Base-by-base conservation (phyloP, 2,797 vertebrate genomes). In the Tangara arthus region DNA sequence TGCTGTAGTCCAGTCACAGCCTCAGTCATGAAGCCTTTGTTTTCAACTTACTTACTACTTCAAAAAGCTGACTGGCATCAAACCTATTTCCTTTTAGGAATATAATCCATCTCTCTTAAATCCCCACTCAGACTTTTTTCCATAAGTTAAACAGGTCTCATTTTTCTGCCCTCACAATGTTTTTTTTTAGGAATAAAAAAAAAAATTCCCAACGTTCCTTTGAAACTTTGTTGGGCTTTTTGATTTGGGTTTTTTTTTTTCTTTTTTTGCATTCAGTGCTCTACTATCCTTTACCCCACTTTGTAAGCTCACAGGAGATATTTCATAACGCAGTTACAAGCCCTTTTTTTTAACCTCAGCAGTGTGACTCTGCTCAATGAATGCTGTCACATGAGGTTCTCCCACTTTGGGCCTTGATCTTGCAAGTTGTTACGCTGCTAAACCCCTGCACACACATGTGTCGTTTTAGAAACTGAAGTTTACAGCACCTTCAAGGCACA, bases 1-100 rank as follows among this genome's bases (percentile, higher is more conserved):
- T 87, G 92, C 89, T 95, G 89, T 35, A 94, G 92, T 91, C 89
- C 77, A 64, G 92, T 55, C 83, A 94, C 77, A 86, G 92, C 70
- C 92, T 96, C 89, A 96, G 84, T 83, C 93, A 75, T 42, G 85
- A 97, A 95, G 95, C 64, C 76, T 91, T 61, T 89, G 94, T 96
- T 97, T 97, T 96, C 94, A 95, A 95, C 97, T 97, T 70, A 94
- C 87, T 94, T 94, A 93, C 92, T 96, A 89, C 96, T 97, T 97
- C 96, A 96, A 89, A 97, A 95, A 95, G 92, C 90, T 94, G 96
- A 95, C 97, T 96, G 96, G 94, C 94, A 97, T 92, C 96, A 96
- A 95, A 96, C 90, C 8, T 87, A 96, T 93, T 97, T 97, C 95
- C 95, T 97, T 97, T 96, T 57, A 97, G 93, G 95, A 98, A 96